Percentiles rank a stretch among this genome's conserved stretches.
Evolutionary conservation across 2,113 vertebrate species (phyloP).

Genomic region (Cebus imitator): DNA sequence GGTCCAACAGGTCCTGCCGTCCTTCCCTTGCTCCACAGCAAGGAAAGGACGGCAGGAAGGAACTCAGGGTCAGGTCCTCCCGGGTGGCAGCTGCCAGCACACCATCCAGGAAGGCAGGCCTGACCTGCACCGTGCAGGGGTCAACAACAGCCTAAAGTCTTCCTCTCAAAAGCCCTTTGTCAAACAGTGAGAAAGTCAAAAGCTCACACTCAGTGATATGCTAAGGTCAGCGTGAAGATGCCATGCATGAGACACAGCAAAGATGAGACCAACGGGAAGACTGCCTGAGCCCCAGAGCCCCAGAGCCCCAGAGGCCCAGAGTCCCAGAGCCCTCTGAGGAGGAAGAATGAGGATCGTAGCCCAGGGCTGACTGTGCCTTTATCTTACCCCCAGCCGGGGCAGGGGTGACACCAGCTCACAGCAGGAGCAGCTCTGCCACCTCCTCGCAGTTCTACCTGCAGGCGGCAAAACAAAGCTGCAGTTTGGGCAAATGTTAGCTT

Average conservation of each 20-base stretch:
- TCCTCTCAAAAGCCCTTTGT: neutral
- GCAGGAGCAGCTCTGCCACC: neutral
- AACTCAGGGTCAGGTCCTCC: too few species aligned
- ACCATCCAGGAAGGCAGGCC: neutral
- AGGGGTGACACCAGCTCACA: fast-evolving
- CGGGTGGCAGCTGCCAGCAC: neutral
- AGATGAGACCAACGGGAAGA: neutral
- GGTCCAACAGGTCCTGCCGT: too few species aligned
- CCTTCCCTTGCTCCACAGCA: neutral
- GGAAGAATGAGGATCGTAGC: neutral
- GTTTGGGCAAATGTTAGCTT: neutral
- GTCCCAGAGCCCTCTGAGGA: neutral
- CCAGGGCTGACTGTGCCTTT: too few species aligned
- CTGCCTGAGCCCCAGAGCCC: too few species aligned
- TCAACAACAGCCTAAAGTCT: neutral
- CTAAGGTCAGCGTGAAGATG: neutral
- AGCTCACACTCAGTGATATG: neutral
- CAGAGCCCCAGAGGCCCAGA: neutral
- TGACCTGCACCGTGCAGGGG: too few species aligned
- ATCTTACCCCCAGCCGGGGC: too few species aligned
- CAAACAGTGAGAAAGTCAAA: neutral
- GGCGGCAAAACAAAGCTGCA: neutral
- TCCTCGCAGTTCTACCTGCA: neutral
- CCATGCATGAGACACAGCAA: neutral
- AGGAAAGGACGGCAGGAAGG: neutral